Base-by-base conservation (phyloP, 2,797 vertebrate genomes). In the Brotogeris chrysoptera region DNA sequence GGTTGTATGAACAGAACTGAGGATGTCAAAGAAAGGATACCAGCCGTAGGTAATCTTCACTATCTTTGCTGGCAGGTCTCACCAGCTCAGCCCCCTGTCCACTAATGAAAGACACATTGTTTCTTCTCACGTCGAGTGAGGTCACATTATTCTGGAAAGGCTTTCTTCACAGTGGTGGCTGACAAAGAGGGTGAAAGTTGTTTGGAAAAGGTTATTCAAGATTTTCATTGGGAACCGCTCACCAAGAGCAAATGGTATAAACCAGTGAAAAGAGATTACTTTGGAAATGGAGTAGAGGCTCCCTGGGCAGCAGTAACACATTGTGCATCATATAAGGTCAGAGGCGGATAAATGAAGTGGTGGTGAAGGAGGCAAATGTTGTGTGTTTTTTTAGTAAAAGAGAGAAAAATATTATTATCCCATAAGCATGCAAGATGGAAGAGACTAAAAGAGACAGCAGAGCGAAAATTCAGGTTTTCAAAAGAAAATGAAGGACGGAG, bases 81-180 rank as follows among this genome's bases (percentile, higher is more conserved):
- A 23, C 32, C n/a, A 73, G 24, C 32, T 60, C 55, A 64, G 23
- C 16, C 1, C 1, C 18, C 0, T 0, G 10, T 52, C 44, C 38
- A 27, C 32, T 86, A 63, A 55, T 11, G 3, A 50, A 57, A 59
- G 44, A 59, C 19, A 25, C 7, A 5, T 4, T 5, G 13, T 49
- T 90, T 90, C 19, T 20, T 49, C 9, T 72, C 3, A 60, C 83
- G 83, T 80, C 24, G 3, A 63, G 21, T 46, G 9, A 30, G 36
- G 39, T 50, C n/a, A 65, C 17, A 10, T 53, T 81, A 50, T 80
- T 57, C 47, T 39, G 34, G 50, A 38, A 87, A 76, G 53, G 18
- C 9, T 23, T 89, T 84, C 3, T 63, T 82, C 46, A 18, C 21
- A 55, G 50, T 66, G 25, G 27, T 27, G 52, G 11, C 32, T 72